Base-by-base conservation (phyloP, 2,888 invertebrate species). In the Chromoteleia sp. region DNA sequence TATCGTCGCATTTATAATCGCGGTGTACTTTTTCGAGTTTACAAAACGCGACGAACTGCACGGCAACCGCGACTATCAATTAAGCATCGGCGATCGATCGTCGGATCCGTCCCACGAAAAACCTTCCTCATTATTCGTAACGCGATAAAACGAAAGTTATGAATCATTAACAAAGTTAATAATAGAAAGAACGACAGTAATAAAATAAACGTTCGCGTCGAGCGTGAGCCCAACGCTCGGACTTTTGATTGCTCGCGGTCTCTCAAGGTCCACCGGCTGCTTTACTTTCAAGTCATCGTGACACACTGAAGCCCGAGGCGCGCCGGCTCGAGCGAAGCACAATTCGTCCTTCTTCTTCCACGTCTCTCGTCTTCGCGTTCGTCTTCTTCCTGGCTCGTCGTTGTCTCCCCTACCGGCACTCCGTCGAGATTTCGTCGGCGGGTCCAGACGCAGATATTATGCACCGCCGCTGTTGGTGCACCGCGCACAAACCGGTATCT, bases 401-500 rank as follows among this genome's bases (percentile, higher is more conserved):
- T 61, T 50, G 68, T 54, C 68, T 68, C 68, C 54, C 65, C 68
- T 59, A 59, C 17, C 52, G 61, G 52, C 36, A 7, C 50, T 15
- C 52, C n/a, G n/a, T n/a, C n/a, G 12, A 48, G 52, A 56, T 70
- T 77, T 45, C 39, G 50, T 61, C 63, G 77, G 61, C 41, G 14
- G 59, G 33, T 30, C 71, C 71, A 71, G 58, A 73, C 67, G 68
- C 52, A 33, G 33, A 58, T 56, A 43, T 61, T 58, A 67, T 73
- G 61, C 78, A 54, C 63, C 71, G 41, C 36, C 77, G 14, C 41
- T 43, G 43, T 14, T 15, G 36, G 43, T 56, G 52, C 33, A 30
- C 43, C 33, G 33, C 36, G 21, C 58, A 50, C 70, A 84, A 88
- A 88, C 89, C 88, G 88, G 88, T 89, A 88, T 85, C 83, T 85